A percentile compares a stretch with the other conserved stretches of the same genome.
These are phyloP conservation scores for Hyphantria cunea DNA, from an alignment of 1,140 invertebrate species.

Conservation along the genomic window DNA sequence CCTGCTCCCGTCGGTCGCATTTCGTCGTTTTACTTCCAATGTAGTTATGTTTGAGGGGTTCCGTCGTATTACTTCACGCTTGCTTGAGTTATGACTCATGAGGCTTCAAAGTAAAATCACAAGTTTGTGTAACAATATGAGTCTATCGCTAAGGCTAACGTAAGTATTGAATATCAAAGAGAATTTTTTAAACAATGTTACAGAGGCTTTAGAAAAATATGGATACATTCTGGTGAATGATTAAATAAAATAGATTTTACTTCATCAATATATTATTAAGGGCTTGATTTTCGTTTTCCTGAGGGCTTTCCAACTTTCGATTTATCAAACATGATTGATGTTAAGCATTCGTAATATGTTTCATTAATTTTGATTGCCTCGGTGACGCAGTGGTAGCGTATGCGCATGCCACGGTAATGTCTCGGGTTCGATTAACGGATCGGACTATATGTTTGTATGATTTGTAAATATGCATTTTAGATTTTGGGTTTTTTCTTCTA, in stretches of 20 bases:
- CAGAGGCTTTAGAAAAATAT: not conserved
- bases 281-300: constrained; percentile 1
- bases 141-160: not conserved
- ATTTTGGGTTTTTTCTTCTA: no score
- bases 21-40: constrained; percentile 13
- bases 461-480: no score
- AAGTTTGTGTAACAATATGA: not conserved
- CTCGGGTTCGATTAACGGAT: no score
- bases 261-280: constrained; percentile 16
- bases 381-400: no score
- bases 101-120: not conserved
- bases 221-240: not conserved
- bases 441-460: no score
- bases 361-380: constrained; percentile 16
- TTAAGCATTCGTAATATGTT: constrained; percentile 22
- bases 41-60: constrained; percentile 17
- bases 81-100: constrained; percentile 8
- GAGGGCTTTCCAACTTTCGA: constrained; percentile 2
- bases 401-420: no score
- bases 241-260: constrained; percentile 14
- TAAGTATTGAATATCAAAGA: not conserved
- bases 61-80: constrained; percentile 24
- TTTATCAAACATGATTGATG: constrained; percentile 22
- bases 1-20: constrained; percentile 4
- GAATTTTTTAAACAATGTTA: not conserved